Evolutionary conservation across 1,140 invertebrate species (phyloP).

Genomic region (Steinernema feltiae): DNA sequence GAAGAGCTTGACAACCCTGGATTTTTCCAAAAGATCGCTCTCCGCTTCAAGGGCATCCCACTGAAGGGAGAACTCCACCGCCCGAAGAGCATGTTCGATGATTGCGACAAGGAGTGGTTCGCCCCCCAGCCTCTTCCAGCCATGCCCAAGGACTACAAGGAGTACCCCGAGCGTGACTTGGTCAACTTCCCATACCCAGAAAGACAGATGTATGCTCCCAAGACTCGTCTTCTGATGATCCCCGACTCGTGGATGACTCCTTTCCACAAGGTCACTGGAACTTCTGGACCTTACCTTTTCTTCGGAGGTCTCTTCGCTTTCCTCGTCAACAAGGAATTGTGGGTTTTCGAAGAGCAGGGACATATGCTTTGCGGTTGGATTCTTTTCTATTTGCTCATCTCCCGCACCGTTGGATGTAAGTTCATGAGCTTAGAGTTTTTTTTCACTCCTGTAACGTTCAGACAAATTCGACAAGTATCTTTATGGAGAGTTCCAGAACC

Average conservation of each 20-base stretch:
- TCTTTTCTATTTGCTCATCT: conserved; percentile 42
- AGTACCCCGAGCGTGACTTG: conserved; percentile 54
- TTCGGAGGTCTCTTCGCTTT: conserved; percentile 49
- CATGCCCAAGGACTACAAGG: conserved; percentile 54
- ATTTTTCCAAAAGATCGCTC: conserved; percentile 53
- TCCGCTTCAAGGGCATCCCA: conserved; percentile 54
- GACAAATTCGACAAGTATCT: conserved; percentile 46
- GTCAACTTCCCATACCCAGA: conserved; percentile 55
- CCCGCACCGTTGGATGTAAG: conserved; percentile 46
- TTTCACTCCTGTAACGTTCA: conserved; percentile 16
- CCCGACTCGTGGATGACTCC: conserved; percentile 55
- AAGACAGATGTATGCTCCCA: conserved; percentile 50
- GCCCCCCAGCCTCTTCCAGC: conserved; percentile 45
- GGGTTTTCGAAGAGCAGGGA: conserved; percentile 55
- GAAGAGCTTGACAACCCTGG: conserved; percentile 35
- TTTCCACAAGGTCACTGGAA: conserved; percentile 54
- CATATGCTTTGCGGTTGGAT: conserved; percentile 50
- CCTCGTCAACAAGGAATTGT: conserved; percentile 54
- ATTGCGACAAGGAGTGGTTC: conserved; percentile 51
- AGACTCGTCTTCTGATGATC: conserved; percentile 49
- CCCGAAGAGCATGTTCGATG: conserved; percentile 54
- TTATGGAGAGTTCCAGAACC: conserved; percentile 38
- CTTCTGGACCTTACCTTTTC: conserved; percentile 55
- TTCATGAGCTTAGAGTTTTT: conserved; percentile 21
- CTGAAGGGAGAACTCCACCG: conserved; percentile 44